These are phyloP conservation scores for Discoglossus pictus DNA, from an alignment of 2,797 vertebrate genomes.

Conservation along the genomic window DNA sequence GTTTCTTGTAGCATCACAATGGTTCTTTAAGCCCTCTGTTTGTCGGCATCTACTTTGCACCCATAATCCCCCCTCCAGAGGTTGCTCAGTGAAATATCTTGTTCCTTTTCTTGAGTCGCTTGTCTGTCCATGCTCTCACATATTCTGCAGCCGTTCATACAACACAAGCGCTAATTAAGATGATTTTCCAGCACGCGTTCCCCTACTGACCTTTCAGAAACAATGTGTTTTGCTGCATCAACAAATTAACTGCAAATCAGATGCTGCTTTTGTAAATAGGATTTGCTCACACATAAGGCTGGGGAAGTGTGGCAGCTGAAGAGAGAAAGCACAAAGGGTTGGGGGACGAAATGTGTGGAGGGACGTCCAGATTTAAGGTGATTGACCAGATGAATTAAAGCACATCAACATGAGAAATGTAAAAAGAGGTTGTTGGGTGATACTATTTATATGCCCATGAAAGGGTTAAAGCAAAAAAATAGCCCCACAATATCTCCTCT, in stretches of 20 bases:
- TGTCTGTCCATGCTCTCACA: slow-evolving; percentile 10
- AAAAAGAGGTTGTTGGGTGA: too few species aligned
- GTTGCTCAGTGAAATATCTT: neutral
- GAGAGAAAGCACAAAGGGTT: neutral
- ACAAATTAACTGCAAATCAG: slow-evolving; percentile 75
- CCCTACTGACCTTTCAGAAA: slow-evolving; percentile 75
- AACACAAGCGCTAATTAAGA: slow-evolving; percentile 67
- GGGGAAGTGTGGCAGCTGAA: slow-evolving; percentile 34
- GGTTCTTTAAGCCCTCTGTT: slow-evolving; percentile 6
- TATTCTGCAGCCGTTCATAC: slow-evolving; percentile 49
- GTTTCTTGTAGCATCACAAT: too few species aligned
- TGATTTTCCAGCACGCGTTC: slow-evolving; percentile 66
- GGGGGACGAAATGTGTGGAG: slow-evolving; percentile 1
- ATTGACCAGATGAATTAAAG: too few species aligned
- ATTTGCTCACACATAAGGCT: slow-evolving; percentile 41
- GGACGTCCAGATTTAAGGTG: too few species aligned
- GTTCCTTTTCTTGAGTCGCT: neutral
- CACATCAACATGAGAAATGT: too few species aligned
- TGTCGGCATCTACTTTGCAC: slow-evolving; percentile 16
- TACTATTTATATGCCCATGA: too few species aligned
- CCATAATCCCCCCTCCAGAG: slow-evolving; percentile 1
- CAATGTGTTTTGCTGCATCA: slow-evolving; percentile 74
- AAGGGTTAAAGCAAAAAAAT: too few species aligned
- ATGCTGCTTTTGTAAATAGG: slow-evolving; percentile 60
- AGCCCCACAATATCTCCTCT: too few species aligned